Conservation (phyloP, 1,140 invertebrate species). For the Amyelois transitella region DNA sequence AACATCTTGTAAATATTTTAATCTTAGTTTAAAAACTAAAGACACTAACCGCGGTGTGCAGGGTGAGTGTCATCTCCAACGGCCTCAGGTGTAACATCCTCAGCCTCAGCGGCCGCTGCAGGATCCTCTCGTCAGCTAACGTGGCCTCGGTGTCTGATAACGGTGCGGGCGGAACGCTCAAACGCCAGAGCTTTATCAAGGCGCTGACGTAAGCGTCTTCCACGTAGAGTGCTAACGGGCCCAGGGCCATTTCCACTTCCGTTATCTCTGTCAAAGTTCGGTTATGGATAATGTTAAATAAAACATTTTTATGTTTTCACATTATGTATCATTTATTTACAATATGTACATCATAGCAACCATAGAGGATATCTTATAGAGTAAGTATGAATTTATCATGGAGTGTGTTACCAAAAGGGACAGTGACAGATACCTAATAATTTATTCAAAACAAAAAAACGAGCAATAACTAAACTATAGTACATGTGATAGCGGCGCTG, state of each 20-base stretch:
- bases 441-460: no score
- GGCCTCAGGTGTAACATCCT: slow-evolving; percentile 33
- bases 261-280: slow-evolving; percentile 42
- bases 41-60: slow-evolving; percentile 52
- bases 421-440: no score
- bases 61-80: slow-evolving; percentile 44
- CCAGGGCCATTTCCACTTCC: slow-evolving; percentile 37
- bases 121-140: slow-evolving; percentile 20
- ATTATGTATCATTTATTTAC: no score
- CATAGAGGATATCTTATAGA: no score
- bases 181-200: slow-evolving; percentile 23
- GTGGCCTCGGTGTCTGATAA: neutral
- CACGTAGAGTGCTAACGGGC: slow-evolving; percentile 47
- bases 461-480: no score
- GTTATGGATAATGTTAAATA: slow-evolving; percentile 10
- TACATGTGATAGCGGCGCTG: slow-evolving; percentile 1
- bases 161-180: slow-evolving; percentile 16
- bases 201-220: slow-evolving; percentile 50
- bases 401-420: no score
- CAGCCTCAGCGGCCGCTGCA: slow-evolving; percentile 34
- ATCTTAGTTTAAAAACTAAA: neutral
- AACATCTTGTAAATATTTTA: neutral
- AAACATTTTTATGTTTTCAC: no score
- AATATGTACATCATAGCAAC: no score
- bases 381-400: no score